Percentiles rank a stretch among this genome's conserved stretches.
These are phyloP conservation scores for Porites evermanni DNA, from an alignment of 92 coral and sea anemone genomes.

Conservation along the genomic window DNA sequence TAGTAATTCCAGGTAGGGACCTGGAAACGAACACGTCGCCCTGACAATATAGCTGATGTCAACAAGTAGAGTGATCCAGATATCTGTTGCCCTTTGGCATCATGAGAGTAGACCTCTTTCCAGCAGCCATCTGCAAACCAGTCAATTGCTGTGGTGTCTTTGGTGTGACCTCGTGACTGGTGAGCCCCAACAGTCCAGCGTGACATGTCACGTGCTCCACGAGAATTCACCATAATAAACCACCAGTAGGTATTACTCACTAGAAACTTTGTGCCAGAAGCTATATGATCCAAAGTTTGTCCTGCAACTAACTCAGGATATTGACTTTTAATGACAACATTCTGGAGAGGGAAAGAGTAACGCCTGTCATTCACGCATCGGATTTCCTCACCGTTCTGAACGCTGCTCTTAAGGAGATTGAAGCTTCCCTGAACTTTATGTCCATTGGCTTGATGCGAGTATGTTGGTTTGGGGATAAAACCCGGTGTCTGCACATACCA, in stretches of 20 bases:
- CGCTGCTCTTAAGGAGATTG: conserved; percentile 44
- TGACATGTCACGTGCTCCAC: conserved; percentile 87
- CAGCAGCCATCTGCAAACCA: conserved; percentile 86
- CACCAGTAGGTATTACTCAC: conserved; percentile 68
- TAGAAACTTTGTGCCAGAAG: conserved; percentile 51
- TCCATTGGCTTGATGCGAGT: conserved; percentile 66
- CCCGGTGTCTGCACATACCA: conserved; percentile 70
- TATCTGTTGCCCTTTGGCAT: conserved; percentile 34
- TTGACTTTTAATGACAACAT: conserved; percentile 31
- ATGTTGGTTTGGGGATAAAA: conserved; percentile 46
- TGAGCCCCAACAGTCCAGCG: conserved; percentile 88
- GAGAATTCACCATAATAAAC: conserved; percentile 71
- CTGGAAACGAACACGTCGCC: conserved; percentile 85
- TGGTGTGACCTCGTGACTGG: conserved; percentile 75
- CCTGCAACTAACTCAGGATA: conserved; percentile 41
- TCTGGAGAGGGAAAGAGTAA: conserved; percentile 63
- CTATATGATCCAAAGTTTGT: conserved; percentile 72
- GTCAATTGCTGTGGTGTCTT: conserved; percentile 66
- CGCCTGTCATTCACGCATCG: conserved; percentile 55
- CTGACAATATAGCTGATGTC: conserved; percentile 65
- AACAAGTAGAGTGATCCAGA: conserved; percentile 53
- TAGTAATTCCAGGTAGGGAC: conserved; percentile 45
- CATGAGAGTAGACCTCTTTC: conserved; percentile 67
- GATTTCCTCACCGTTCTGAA: conserved; percentile 63
- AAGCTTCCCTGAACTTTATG: conserved; percentile 55